Conservation (phyloP, 2,797 vertebrate species). For the Chelon labrosus region DNA sequence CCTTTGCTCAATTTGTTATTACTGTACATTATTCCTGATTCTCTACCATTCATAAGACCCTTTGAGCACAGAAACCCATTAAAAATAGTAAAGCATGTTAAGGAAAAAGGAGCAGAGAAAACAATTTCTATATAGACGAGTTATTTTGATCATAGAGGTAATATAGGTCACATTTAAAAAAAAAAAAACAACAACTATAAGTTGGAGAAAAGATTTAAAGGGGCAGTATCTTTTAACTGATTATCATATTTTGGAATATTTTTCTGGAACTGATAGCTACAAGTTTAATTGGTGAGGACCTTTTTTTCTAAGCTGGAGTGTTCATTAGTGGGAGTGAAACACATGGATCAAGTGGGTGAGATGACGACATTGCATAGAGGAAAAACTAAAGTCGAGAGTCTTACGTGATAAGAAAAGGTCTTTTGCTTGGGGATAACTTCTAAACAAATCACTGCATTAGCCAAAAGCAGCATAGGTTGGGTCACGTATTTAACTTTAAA, state of each 20-base stretch:
- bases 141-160: constrained; percentile 83
- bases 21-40: constrained; percentile 56
- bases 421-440: constrained; percentile 22
- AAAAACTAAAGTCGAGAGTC: constrained; percentile 43
- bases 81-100: constrained; percentile 26
- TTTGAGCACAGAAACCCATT: constrained; percentile 24
- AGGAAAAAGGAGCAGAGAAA: constrained; percentile 12
- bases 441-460: constrained; percentile 44
- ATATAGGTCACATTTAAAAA: constrained; percentile 40
- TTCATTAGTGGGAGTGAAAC: constrained; percentile 79
- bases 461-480: constrained; percentile 40
- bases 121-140: constrained; percentile 19
- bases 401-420: background rate
- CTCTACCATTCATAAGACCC: constrained; percentile 18
- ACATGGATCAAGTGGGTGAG: constrained; percentile 35
- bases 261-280: constrained; percentile 30
- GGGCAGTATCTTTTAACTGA: constrained; percentile 78
- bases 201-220: constrained; percentile 75
- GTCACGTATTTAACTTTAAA: constrained; percentile 37
- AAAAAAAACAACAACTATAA: constrained; percentile 38
- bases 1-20: constrained; percentile 42
- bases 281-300: constrained; percentile 48
- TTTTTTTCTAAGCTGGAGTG: constrained; percentile 78
- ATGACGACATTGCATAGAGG: constrained; percentile 60
- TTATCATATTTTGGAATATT: constrained; percentile 21